Evolutionary conservation across 2,888 invertebrate genomes (phyloP).

Genomic region (Heteromyza rotundicornis): DNA sequence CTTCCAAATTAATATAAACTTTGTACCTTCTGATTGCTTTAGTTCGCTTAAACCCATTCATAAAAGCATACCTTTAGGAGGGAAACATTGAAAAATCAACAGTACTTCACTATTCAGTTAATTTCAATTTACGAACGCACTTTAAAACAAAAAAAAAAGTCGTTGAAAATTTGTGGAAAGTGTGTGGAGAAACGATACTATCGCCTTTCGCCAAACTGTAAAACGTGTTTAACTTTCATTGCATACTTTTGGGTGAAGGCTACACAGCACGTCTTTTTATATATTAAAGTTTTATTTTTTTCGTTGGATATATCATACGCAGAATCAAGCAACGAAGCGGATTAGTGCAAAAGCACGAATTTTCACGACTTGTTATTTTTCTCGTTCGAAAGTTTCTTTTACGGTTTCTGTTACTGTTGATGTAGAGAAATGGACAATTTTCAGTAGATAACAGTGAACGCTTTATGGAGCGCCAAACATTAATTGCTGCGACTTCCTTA

Average conservation of each 20-base stretch:
- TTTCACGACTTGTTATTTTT: background rate
- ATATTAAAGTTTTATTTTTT: background rate
- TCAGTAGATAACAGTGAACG: background rate
- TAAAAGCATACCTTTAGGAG: no score
- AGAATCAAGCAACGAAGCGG: background rate
- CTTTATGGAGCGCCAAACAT: constrained; percentile 4
- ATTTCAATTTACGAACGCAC: no score
- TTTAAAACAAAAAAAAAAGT: no score
- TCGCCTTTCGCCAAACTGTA: no score
- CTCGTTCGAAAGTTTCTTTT: background rate
- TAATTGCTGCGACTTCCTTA: constrained; percentile 13
- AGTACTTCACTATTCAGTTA: no score
- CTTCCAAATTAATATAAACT: no score
- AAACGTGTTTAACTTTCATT: constrained; percentile 3
- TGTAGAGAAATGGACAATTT: background rate
- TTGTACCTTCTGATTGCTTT: no score
- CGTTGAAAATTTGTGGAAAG: no score
- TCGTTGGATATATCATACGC: background rate
- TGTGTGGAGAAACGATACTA: no score
- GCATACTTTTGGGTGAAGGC: constrained; percentile 7
- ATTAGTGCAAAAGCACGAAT: constrained; percentile 13
- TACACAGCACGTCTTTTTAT: background rate
- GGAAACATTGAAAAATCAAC: no score
- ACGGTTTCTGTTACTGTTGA: background rate
- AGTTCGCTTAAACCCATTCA: no score